Base-by-base conservation (phyloP, 2,797 vertebrate species). In the Rhyacichthys aspro region DNA sequence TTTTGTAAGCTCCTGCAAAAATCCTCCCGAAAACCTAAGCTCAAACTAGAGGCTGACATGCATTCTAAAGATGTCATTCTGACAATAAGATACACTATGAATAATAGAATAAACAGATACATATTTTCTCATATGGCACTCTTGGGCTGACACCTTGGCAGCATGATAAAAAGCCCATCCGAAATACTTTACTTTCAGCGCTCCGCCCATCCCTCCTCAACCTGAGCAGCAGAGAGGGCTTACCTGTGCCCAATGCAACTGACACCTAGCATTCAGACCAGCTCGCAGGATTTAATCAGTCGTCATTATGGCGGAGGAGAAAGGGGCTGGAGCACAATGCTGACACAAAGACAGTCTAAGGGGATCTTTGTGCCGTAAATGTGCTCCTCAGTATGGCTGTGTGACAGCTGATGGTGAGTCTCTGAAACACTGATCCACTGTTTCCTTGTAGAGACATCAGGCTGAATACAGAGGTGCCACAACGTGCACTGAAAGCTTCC, bases 31-130 rank as follows among this genome's bases (percentile, higher is more conserved):
- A 76, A 77, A 63, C 36, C 41, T 71, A 77, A 66, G 64, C 71
- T 78, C 46, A 80, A 86, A 81, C 82, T 73, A 32, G 70, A 50
- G 8, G 66, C 74, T 91, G 90, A 91, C 85, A 84, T 17, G 78
- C 76, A 84, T 91, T 92, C 88, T 78, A 16, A 85, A 76, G 79
- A 15, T 88, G 87, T 91, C 89, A 86, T 49, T 33, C 72, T 72
- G 74, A 91, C 88, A 90, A 90, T 84, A 80, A 90, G 84, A 90
- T 84, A 90, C 86, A 85, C 78, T 56, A n/a, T 55, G 84, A 91
- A 93, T 91, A 93, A 92, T 91, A 91, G 88, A 92, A 93, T 91
- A 90, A 92, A 90, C 88, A 85, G 85, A 90, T 89, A 75, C 72
- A 80, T 77, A 73, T 87, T 86, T 76, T 63, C 67, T 47, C 63